Evolutionary conservation across 1,140 invertebrate species (phyloP).

Genomic region (Saccostrea echinata): DNA sequence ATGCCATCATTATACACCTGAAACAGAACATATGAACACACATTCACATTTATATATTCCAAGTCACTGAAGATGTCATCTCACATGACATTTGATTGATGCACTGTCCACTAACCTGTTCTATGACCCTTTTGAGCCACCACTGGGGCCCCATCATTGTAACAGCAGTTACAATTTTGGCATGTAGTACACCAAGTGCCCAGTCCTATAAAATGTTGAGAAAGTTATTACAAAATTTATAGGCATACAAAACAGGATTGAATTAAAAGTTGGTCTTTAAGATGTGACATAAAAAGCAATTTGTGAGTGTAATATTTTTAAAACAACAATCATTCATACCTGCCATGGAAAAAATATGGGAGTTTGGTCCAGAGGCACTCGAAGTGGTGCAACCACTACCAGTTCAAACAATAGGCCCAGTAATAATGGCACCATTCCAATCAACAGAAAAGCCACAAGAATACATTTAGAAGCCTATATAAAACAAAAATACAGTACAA

Average conservation of each 20-base stretch:
- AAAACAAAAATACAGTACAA: not conserved
- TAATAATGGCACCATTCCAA: constrained; percentile 95
- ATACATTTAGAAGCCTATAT: constrained; percentile 29
- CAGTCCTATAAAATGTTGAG: constrained; percentile 86
- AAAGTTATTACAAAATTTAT: no score
- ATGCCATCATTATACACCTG: constrained; percentile 91
- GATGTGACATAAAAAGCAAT: no score
- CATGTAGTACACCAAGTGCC: constrained; percentile 97
- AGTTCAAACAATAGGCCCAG: constrained; percentile 95
- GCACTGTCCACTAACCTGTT: constrained; percentile 86
- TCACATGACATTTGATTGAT: not conserved
- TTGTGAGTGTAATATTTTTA: no score
- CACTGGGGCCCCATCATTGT: constrained; percentile 99
- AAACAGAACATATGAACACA: not conserved
- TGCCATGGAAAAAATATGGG: constrained; percentile 93
- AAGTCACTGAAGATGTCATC: not conserved
- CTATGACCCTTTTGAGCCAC: constrained; percentile 93
- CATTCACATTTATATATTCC: not conserved
- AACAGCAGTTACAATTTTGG: constrained; percentile 97
- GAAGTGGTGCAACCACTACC: constrained; percentile 93
- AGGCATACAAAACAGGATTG: no score
- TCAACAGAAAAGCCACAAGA: constrained; percentile 79
- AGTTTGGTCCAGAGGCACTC: constrained; percentile 96
- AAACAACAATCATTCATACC: constrained; percentile 72
- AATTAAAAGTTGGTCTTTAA: no score